These are phyloP conservation scores for Eremobia ochroleuca DNA, from an alignment of 2,888 invertebrate genomes.

Conservation along the genomic window DNA sequence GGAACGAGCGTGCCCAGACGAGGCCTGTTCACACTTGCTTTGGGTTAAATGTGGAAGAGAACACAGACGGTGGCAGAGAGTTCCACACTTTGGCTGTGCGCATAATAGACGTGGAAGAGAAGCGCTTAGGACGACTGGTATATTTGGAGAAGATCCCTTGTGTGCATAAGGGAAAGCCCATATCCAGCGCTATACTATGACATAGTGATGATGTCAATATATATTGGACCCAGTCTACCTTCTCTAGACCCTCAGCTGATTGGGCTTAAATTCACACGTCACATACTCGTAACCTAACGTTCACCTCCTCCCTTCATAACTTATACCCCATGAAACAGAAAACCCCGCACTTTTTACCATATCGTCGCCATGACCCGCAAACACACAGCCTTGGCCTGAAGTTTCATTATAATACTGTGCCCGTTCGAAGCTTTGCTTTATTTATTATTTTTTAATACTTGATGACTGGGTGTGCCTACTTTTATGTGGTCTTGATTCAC, in stretches of 20 bases:
- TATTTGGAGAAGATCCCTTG: too few relatives aligned
- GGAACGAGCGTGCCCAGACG: too few relatives aligned
- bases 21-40: too few relatives aligned
- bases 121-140: too few relatives aligned
- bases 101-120: too few relatives aligned
- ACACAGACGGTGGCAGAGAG: too few relatives aligned
- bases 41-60: too few relatives aligned
- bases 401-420: constrained; percentile 14
- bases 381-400: constrained; percentile 53
- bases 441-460: constrained; percentile 13
- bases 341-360: constrained; percentile 9
- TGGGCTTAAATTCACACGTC: neutral
- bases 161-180: too few relatives aligned
- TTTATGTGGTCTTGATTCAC: neutral
- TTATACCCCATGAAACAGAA: constrained; percentile 14
- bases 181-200: too few relatives aligned
- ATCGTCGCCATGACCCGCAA: constrained; percentile 47
- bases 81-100: too few relatives aligned
- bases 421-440: neutral
- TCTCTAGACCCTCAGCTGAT: too few relatives aligned
- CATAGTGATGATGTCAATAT: too few relatives aligned
- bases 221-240: neutral
- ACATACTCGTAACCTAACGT: neutral
- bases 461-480: neutral
- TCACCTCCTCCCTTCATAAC: neutral